Conservation (phyloP, 2,113 vertebrate species). For the Xiphias gladius region DNA sequence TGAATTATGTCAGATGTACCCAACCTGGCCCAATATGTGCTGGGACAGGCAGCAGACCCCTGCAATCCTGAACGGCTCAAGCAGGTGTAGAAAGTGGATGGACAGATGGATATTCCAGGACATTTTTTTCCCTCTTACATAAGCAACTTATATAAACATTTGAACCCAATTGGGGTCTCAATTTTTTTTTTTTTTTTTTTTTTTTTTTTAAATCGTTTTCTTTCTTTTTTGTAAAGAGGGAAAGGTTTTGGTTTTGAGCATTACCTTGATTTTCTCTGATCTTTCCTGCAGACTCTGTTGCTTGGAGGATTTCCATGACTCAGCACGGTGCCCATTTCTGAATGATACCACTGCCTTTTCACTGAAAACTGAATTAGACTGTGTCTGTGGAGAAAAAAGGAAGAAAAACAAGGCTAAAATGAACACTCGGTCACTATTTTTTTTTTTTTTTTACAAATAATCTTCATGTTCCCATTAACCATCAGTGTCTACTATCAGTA, state of each 20-base stretch:
- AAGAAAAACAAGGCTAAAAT: conserved; percentile 23
- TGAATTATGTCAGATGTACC: background rate
- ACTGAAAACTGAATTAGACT: conserved; percentile 59
- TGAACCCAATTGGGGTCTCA: background rate
- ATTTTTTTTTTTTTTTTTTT: too few species aligned
- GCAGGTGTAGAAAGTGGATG: background rate
- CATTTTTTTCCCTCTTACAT: conserved; percentile 13
- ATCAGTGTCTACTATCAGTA: background rate
- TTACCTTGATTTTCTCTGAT: conserved; percentile 84
- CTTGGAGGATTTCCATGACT: conserved; percentile 76
- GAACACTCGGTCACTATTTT: background rate
- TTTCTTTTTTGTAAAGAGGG: conserved; percentile 15
- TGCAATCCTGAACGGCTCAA: background rate
- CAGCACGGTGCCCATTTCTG: conserved; percentile 73
- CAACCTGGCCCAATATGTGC: too few species aligned
- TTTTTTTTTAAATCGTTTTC: background rate
- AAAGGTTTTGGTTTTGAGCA: conserved; percentile 42
- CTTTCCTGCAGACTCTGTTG: conserved; percentile 68
- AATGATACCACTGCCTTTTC: conserved; percentile 60
- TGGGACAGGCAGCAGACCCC: background rate
- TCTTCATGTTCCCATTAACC: background rate
- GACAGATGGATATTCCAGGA: background rate
- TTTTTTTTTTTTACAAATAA: background rate
- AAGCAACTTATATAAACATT: conserved; percentile 15
- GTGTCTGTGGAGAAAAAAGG: conserved; percentile 38